A percentile compares a stretch with the other conserved stretches of the same genome.
Conservation (phyloP, 2,797 vertebrate species). For the Parotocinclus haroldoi region DNA sequence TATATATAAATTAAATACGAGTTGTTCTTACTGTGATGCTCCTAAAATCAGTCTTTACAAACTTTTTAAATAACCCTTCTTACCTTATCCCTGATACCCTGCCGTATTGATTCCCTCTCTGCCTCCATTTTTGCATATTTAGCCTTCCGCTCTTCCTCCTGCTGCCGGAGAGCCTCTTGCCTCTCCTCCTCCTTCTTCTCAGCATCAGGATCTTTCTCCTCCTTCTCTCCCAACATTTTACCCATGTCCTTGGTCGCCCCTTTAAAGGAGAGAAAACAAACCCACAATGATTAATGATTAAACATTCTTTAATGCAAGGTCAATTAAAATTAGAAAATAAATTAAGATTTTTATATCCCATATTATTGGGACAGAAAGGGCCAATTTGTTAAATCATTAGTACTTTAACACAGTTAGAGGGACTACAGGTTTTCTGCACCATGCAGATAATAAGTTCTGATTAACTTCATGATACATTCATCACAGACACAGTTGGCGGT, state of each 20-base stretch:
- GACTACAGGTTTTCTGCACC: slow-evolving; percentile 34
- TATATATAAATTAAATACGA: too few species aligned
- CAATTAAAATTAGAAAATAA: slow-evolving; percentile 17
- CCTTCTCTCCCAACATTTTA: slow-evolving; percentile 96
- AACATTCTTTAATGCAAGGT: slow-evolving; percentile 6
- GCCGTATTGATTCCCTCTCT: slow-evolving; percentile 90
- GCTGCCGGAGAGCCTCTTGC: slow-evolving; percentile 92
- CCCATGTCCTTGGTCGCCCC: slow-evolving; percentile 99
- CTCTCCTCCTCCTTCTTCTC: slow-evolving; percentile 95
- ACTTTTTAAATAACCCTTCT: background rate
- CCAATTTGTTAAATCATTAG: slow-evolving; percentile 47
- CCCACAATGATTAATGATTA: slow-evolving; percentile 17
- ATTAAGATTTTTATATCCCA: slow-evolving; percentile 25
- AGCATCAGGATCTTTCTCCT: slow-evolving; percentile 96
- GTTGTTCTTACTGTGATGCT: background rate
- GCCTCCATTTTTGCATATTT: slow-evolving; percentile 97
- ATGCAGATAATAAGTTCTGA: slow-evolving; percentile 46
- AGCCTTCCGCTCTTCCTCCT: slow-evolving; percentile 95
- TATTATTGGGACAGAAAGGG: slow-evolving; percentile 29
- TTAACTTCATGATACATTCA: slow-evolving; percentile 36
- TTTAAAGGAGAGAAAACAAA: slow-evolving; percentile 53
- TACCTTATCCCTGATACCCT: slow-evolving; percentile 98
- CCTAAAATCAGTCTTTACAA: too few species aligned
- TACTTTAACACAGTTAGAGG: slow-evolving; percentile 46
- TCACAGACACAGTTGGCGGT: slow-evolving; percentile 24